These are phyloP conservation scores for Python bivittatus DNA, from an alignment of 2,113 vertebrate species.

Conservation along the genomic window DNA sequence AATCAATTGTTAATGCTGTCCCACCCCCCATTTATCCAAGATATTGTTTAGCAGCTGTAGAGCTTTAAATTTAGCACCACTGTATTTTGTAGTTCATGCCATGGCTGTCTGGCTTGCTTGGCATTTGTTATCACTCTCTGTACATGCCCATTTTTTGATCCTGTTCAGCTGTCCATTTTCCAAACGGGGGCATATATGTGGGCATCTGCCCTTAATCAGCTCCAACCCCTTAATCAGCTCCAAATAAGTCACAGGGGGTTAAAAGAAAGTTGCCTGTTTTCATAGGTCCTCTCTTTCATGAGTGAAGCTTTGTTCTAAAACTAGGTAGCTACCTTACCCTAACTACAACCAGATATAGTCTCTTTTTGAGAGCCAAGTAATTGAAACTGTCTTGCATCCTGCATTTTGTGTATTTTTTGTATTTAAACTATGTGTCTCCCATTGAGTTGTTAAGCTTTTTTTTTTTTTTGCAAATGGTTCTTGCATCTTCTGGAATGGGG, in stretches of 20 bases:
- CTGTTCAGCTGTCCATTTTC: neutral
- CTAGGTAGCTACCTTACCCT: neutral
- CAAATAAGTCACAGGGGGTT: neutral
- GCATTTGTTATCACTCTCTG: neutral
- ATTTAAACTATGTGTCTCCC: neutral
- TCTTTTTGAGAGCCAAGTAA: neutral
- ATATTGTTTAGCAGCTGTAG: neutral
- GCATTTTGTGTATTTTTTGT: neutral
- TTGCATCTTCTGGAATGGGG: neutral
- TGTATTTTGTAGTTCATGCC: neutral
- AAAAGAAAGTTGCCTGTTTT: neutral
- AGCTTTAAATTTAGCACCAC: neutral
- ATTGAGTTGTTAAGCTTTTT: neutral
- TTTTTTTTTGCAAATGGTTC: neutral
- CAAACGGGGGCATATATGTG: neutral
- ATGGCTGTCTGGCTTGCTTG: neutral
- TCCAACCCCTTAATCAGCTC: no score
- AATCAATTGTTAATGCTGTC: neutral
- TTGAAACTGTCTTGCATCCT: neutral
- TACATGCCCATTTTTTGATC: neutral
- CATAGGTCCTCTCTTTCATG: neutral
- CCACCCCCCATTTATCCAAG: neutral
- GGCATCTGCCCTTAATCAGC: no score
- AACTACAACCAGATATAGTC: neutral
- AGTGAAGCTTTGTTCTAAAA: neutral